Evolutionary conservation across 2,113 vertebrate species (phyloP), one percentile per base, ranked within the genome.

Genomic region (Peromyscus californicus): DNA sequence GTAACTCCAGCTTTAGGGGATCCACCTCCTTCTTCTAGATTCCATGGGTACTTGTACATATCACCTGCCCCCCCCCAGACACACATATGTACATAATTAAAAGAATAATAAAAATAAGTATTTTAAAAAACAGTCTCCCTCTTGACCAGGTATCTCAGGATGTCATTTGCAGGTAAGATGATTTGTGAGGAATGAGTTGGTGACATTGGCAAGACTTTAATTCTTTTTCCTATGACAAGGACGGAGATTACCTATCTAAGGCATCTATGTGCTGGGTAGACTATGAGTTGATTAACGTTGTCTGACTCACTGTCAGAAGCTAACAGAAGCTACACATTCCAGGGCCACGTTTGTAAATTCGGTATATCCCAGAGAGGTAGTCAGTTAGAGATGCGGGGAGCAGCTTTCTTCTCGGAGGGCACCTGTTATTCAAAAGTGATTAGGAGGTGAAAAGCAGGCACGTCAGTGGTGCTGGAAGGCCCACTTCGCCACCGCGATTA

Each of bases 291-390:
- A 89, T 88, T 51, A 85, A 89, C 75, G 54, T 48, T 88, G 76
- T 88, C 94, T 97, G 96, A 89, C 65, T 93, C 76, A 16, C 24
- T 82, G 75, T 78, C 76, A 94, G 82, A 89, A 94, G 70, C 75
- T 92, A 74, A 97, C 48, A 54, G 89, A 91, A 96, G n/a, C 70
- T 33, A 42, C 33, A 90, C 78, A 90, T 61, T 16, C 63, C 1
- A 3, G 57, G 69, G 54, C 80, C 74, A 79, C 12, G 94, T 67
- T 70, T 72, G 42, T 65, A 48, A 61, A 85, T 94, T 29, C 82
- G 70, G 75, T 57, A 2, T 31, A 69, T 76, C 51, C 67, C n/a
- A 26, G 42, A 94, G 36, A 92, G 13, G n/a, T 79, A 33, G 65
- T 33, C n/a, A 42, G 24, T 65, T 78, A 74, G 89, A 70, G 79